Conservation (phyloP, 2,888 invertebrate species). For the Boloria selene region DNA sequence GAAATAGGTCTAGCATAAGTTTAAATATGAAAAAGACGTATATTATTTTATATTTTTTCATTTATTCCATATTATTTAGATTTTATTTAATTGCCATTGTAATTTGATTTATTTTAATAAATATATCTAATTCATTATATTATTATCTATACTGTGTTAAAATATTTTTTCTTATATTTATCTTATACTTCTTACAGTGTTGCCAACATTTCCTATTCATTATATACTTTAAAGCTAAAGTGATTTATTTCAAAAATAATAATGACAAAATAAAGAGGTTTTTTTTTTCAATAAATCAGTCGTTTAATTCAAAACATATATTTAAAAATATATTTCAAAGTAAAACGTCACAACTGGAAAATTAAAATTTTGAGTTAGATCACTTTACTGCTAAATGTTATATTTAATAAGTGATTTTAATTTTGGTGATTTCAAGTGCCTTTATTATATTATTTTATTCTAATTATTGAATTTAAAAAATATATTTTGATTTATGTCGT, state of each 20-base stretch:
- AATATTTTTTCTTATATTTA: too few species aligned
- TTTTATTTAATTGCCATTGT: background rate
- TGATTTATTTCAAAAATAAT: too few species aligned
- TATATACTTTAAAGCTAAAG: too few species aligned
- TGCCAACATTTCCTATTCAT: too few species aligned
- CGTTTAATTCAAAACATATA: background rate
- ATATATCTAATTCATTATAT: too few species aligned
- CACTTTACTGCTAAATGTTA: constrained; percentile 1
- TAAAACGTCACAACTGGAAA: constrained; percentile 8
- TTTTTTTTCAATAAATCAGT: too few species aligned
- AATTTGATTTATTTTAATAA: too few species aligned
- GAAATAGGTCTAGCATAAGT: background rate
- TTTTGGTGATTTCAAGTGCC: constrained; percentile 37
- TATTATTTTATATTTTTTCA: constrained; percentile 18
- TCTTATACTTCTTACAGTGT: too few species aligned
- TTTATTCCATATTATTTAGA: constrained; percentile 2
- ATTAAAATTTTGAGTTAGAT: background rate
- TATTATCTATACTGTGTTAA: too few species aligned
- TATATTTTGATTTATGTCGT: background rate
- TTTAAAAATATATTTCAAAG: background rate
- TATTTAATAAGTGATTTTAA: constrained; percentile 14
- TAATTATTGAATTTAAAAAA: background rate
- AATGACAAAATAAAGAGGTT: too few species aligned
- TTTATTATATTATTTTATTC: constrained; percentile 19
- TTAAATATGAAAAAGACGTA: background rate